Conservation (phyloP, 1,140 invertebrate species). For the Colletes latitarsis region DNA sequence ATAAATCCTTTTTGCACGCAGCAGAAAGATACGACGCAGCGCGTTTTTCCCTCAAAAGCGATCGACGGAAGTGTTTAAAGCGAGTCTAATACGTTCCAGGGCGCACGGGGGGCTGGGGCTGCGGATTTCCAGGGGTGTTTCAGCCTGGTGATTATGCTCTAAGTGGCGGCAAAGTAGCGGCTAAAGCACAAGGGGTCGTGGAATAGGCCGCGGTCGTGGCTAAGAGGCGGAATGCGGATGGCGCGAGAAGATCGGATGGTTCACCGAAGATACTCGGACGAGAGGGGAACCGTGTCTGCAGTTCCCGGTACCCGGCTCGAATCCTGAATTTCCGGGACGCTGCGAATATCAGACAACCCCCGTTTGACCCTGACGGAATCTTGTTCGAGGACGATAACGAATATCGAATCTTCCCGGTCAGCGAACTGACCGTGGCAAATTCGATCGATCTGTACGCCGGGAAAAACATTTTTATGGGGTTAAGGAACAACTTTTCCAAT, state of each 20-base stretch:
- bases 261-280: conserved; percentile 42
- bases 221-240: conserved; percentile 40
- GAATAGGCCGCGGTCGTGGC: conserved; percentile 28
- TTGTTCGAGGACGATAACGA: conserved; percentile 52
- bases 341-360: conserved; percentile 47
- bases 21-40: neutral
- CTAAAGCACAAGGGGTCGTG: conserved; percentile 51
- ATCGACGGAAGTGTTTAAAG: conserved; percentile 43
- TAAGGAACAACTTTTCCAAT: too few relatives aligned
- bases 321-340: conserved; percentile 57
- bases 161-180: conserved; percentile 63
- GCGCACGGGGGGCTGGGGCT: conserved; percentile 47
- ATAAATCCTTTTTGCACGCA: too few relatives aligned
- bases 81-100: conserved; percentile 38
- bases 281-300: conserved; percentile 46
- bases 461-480: neutral
- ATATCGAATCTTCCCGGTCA: conserved; percentile 42
- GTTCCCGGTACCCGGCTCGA: conserved; percentile 40
- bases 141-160: conserved; percentile 64
- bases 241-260: conserved; percentile 40
- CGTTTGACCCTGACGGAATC: conserved; percentile 22
- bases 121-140: conserved; percentile 57
- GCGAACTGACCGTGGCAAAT: conserved; percentile 32
- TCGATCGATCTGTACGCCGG: conserved; percentile 30
- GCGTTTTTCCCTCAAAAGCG: conserved; percentile 1